These are phyloP conservation scores for Spilogale gracilis DNA, from an alignment of 2,113 vertebrate genomes.

Conservation along the genomic window DNA sequence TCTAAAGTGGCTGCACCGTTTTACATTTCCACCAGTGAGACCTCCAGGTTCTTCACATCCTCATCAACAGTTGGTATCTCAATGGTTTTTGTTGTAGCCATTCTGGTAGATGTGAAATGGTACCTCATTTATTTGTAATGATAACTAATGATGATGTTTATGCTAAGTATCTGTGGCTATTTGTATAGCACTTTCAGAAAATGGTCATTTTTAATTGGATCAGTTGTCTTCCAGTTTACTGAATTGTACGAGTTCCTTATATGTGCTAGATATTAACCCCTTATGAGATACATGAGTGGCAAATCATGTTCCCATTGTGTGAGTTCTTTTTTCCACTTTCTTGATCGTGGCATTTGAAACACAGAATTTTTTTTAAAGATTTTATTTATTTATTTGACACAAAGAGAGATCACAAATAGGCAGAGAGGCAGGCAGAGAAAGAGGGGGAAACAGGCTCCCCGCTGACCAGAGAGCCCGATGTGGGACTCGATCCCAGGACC, in stretches of 20 bases:
- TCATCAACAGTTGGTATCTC: not conserved
- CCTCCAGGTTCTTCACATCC: not conserved
- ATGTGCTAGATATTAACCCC: not conserved
- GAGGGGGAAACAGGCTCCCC: too few species aligned
- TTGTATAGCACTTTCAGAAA: not conserved
- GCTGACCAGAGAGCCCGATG: too few species aligned
- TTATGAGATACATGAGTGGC: not conserved
- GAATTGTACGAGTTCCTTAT: not conserved
- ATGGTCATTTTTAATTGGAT: not conserved
- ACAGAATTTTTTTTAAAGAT: not conserved
- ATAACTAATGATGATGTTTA: not conserved
- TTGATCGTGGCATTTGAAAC: constrained; percentile 15
- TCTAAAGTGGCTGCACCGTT: not conserved
- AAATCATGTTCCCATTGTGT: constrained; percentile 1
- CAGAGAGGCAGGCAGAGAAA: too few species aligned
- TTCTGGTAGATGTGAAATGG: not conserved
- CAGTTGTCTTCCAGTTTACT: not conserved
- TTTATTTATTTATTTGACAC: too few species aligned
- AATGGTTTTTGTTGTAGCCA: not conserved
- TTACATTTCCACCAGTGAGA: not conserved
- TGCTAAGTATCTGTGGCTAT: not conserved
- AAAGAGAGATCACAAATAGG: too few species aligned
- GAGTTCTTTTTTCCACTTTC: constrained; percentile 1
- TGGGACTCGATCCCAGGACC: too few species aligned
- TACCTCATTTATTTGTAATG: not conserved